Evolutionary conservation across 2,113 vertebrate species (phyloP), one percentile per base, ranked within the genome.

Genomic region (Nannospalax galili): DNA sequence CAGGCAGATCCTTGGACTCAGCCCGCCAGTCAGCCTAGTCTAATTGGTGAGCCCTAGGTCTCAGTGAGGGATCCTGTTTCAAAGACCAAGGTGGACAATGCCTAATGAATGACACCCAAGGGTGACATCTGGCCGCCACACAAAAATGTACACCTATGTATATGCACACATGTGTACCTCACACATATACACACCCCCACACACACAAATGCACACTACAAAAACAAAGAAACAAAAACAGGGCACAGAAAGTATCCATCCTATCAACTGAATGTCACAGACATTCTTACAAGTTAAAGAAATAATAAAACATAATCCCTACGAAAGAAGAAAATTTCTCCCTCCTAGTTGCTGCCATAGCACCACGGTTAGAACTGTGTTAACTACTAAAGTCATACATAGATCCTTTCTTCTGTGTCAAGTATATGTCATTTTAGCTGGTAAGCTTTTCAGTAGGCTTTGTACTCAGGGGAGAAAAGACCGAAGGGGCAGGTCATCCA

Each of bases 341-440:
- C 17, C 52, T 4, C 24, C 48, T 37, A 48, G 9, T n/a, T 0
- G 24, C 14, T 45, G 3, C 10, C 2, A 0, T 10, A 24, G 5
- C 4, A 16, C 10, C 70, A 40, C 22, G 26, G 5, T 82, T 90
- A 78, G 7, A 73, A 12, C 26, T 56, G 10, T 26, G 32, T 22
- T 26, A 65, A 35, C 45, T 19, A 12, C 22, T 77, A 28, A 1
- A 26, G 9, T 9, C 32, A 11, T 19, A 37, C 32, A 11, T 19
- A 37, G 7, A 0, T 7, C 32, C 4, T 52, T 81, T 30, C 32
- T 42, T 24, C 62, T 69, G 60, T 84, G 24, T 8, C 45, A 82
- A 45, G 2, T 67, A 56, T n/a, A 35, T 45, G 35, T 64, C 15
- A 15, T 30, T 30, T 78, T 85, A 35, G 4, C 26, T 84, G 28